Conservation (phyloP, 2,113 vertebrate genomes). For the Regulus satrapa region DNA sequence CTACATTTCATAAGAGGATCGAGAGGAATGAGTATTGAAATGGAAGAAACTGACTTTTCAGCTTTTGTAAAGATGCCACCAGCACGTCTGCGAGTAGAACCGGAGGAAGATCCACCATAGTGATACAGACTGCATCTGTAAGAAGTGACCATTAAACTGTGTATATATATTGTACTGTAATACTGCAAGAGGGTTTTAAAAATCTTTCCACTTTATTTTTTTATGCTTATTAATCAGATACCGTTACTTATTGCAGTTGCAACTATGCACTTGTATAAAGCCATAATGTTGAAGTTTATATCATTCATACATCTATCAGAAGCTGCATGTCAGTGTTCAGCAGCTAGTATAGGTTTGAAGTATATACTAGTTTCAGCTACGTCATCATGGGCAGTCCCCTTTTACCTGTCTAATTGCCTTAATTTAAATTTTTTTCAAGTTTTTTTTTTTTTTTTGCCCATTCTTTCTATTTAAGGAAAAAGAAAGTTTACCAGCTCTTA, state of each 20-base stretch:
- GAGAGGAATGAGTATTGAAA: slow-evolving; percentile 18
- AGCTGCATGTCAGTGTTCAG: slow-evolving; percentile 72
- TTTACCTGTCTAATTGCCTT: slow-evolving; percentile 78
- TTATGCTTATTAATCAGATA: slow-evolving; percentile 74
- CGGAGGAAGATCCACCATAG: slow-evolving; percentile 47
- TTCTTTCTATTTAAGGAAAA: slow-evolving; percentile 69
- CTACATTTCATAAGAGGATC: slow-evolving; percentile 69
- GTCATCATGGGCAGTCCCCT: slow-evolving; percentile 56
- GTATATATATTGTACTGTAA: slow-evolving; percentile 75
- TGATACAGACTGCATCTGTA: slow-evolving; percentile 63
- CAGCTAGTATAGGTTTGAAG: slow-evolving; percentile 56
- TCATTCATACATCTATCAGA: slow-evolving; percentile 44
- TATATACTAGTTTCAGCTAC: slow-evolving; percentile 58
- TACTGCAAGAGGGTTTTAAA: slow-evolving; percentile 74
- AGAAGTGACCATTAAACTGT: slow-evolving; percentile 74
- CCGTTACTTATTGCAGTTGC: slow-evolving; percentile 70
- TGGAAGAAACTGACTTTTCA: slow-evolving; percentile 42
- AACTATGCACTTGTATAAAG: slow-evolving; percentile 80
- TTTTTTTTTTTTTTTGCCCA: slow-evolving; percentile 70
- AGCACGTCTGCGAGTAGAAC: slow-evolving; percentile 56
- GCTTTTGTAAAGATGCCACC: slow-evolving; percentile 57
- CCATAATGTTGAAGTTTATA: slow-evolving; percentile 66
- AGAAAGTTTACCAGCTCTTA: slow-evolving; percentile 74
- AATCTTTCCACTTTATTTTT: slow-evolving; percentile 77
- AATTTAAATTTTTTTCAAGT: slow-evolving; percentile 72